Percentiles rank a stretch among this genome's conserved stretches.
These are phyloP conservation scores for Drosophila colorata DNA, from an alignment of 2,888 invertebrate species.

Conservation along the genomic window DNA sequence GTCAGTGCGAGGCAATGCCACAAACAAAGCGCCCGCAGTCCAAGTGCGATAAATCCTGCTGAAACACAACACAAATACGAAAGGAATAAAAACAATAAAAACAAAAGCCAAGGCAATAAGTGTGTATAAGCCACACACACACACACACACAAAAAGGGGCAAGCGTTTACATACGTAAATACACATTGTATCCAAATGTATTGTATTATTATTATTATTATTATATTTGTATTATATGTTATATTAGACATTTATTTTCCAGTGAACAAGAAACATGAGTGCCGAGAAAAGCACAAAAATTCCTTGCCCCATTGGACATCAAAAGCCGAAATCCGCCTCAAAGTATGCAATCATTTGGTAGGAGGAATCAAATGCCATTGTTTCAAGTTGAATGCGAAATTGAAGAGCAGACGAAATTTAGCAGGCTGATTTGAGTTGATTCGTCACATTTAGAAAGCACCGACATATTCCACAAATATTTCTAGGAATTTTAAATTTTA, in stretches of 20 bases:
- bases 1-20: slow-evolving; percentile 63
- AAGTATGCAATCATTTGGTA: slow-evolving; percentile 30
- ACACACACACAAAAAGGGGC: neutral
- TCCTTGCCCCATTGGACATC: slow-evolving; percentile 15
- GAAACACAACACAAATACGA: slow-evolving; percentile 62
- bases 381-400: slow-evolving; percentile 6
- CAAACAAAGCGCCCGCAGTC: slow-evolving; percentile 74
- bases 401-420: neutral
- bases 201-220: slow-evolving; percentile 17
- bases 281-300: slow-evolving; percentile 20
- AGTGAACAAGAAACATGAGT: slow-evolving; percentile 32
- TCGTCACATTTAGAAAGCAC: too few relatives aligned
- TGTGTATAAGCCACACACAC: slow-evolving; percentile 30
- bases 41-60: slow-evolving; percentile 77
- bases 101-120: slow-evolving; percentile 42
- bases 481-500: too few relatives aligned
- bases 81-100: slow-evolving; percentile 45
- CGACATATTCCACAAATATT: too few relatives aligned
- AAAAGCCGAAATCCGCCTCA: slow-evolving; percentile 23
- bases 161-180: slow-evolving; percentile 6
- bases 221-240: slow-evolving; percentile 36
- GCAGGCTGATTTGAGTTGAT: too few relatives aligned
- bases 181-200: slow-evolving; percentile 2
- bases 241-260: slow-evolving; percentile 21
- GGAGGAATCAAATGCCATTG: slow-evolving; percentile 1